Base-by-base conservation (phyloP, 1,140 invertebrate species). In the Hylyphantes graminicola region DNA sequence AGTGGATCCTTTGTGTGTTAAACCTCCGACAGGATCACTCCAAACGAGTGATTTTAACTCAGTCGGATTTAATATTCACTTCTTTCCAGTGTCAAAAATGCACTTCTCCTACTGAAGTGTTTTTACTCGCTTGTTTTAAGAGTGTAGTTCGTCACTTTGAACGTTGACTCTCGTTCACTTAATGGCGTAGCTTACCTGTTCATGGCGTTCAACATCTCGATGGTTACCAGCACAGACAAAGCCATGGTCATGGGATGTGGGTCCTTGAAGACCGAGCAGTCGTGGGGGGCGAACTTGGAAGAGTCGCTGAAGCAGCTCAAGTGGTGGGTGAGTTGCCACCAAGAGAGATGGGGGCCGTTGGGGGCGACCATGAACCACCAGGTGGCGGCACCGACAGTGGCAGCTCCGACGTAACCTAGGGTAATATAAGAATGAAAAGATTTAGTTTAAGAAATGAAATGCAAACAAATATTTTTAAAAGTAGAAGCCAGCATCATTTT, bases 241-340 rank as follows among this genome's bases (percentile, higher is more conserved):
- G 98, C 98, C 98, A 99, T 99, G 81, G 98, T 99, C 97, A 99
- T 99, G 74, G 98, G 97, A 92, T 99, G 96, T 88, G 98, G 98
- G 92, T 98, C 97, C 87, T 93, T 94, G 93, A 99, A 99, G 89
- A 99, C 94, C 90, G 94, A 94, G 92, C 98, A 99, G 91, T 99
- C 96, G 82, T 99, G 91, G 86, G 97, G 97, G 89, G 95, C 86
- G 88, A 93, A 93, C 87, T 90, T 89, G 77, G 91, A 90, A 35
- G 90, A 88, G 55, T 91, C 90, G 67, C 87, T 89, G 65, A 87
- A 82, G 86, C 91, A 92, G 82, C 88, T 87, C 87, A 92, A 89
- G 87, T 92, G 92, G 85, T 92, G 91, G 72, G 90, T 91, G 83
- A 88, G 88, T 92, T 99, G 98, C 91, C 98, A 99, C 92, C 99